Evolutionary conservation across 2,113 vertebrate species (phyloP), one percentile per base, ranked within the genome.

Genomic region (Lagenorhynchus albirostris): DNA sequence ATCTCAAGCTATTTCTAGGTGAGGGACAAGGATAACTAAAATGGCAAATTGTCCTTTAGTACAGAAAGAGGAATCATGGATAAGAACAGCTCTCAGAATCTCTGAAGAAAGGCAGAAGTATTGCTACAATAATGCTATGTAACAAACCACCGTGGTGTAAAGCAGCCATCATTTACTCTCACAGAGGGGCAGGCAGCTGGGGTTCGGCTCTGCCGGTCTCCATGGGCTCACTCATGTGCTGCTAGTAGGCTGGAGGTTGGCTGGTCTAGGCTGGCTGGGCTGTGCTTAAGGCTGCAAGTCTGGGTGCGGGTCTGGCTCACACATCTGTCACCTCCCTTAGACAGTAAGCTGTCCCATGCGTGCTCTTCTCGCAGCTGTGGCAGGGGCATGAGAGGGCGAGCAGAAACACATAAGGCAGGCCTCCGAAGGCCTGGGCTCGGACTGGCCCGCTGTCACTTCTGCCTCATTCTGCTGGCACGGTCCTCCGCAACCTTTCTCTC

Each of bases 141-240:
- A 13, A 68, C 41, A 38, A 62, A 26, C 38, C 50, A 13, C 50
- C 17, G 62, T 20, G 71, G 62, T 53, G 25, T 62, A 41, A 31
- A n/a, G 62, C n/a, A 8, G n/a, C 41, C 6, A 6, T 38, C 71
- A 0, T 36, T 29, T 38, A 4, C 82, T 84, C 71, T 44, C 33
- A 5, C 7, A 58, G 87, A 33, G 5, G 33, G 6, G 7, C 36
- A 6, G 92, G 73, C 63, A 2, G 23, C 80, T 68, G 85, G n/a
- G 29, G 0, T 8, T 58, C 21, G 3, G 44, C 55, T 55, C n/a
- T 17, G 55, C 74, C n/a, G 14, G 6, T 25, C 50, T n/a, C 68
- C 14, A 0, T 8, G 15, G 25, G 3, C 73, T 80, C 53, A 3
- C 18, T 7, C 20, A 0, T 4, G 31, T 33, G 58, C 38, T 20